These are phyloP conservation scores for Nothocercus julius DNA, from an alignment of 2,113 vertebrate species.

Conservation along the genomic window DNA sequence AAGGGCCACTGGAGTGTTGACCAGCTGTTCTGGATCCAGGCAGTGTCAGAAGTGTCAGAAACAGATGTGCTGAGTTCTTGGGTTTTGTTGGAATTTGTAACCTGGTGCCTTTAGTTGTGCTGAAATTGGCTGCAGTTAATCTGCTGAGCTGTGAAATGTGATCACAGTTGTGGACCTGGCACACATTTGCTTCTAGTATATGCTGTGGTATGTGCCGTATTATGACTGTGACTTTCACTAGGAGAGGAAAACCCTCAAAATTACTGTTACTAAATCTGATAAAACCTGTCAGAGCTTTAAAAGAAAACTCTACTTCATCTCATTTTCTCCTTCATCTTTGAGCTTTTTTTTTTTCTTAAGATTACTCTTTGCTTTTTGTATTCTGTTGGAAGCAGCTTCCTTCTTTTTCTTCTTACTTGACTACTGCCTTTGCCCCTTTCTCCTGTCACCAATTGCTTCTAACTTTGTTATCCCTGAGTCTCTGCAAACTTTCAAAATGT, in stretches of 20 bases:
- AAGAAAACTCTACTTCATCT: not conserved
- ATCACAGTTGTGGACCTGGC: not conserved
- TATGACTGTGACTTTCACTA: accelerated
- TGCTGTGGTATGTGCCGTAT: accelerated
- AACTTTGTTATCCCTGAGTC: not conserved
- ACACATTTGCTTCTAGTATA: not conserved
- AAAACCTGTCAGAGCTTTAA: not conserved
- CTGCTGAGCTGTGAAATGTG: not conserved
- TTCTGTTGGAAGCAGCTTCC: not conserved
- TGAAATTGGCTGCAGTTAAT: not conserved
- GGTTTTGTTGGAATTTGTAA: not conserved
- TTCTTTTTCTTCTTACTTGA: not conserved
- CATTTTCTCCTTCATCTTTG: not conserved
- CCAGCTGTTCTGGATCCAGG: not conserved
- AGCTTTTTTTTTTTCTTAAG: not conserved
- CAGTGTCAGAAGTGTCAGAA: not conserved
- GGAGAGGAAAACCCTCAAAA: not conserved
- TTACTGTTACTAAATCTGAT: not conserved
- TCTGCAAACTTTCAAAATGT: not conserved
- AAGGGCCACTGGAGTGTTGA: not conserved
- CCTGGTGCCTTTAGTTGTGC: not conserved
- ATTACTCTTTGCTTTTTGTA: not conserved
- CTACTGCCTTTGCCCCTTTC: not conserved
- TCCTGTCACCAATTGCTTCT: not conserved
- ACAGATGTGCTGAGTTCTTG: constrained; percentile 9